Evolutionary conservation across 1,140 invertebrate species (phyloP).

Genomic region (Aphelenchoides fujianensis): DNA sequence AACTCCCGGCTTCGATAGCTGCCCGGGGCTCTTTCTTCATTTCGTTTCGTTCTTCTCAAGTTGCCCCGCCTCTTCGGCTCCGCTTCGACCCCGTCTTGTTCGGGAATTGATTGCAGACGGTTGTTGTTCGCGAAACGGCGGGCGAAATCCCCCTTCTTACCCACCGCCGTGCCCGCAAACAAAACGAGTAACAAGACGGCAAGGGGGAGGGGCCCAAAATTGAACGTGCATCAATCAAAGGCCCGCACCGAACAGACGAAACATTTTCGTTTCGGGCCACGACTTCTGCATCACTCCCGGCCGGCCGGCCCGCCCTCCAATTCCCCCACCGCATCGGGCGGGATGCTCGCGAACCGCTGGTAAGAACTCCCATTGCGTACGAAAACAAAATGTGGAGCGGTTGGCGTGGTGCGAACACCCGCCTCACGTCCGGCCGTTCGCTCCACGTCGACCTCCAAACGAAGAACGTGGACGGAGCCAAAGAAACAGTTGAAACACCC

Average conservation of each 20-base stretch:
- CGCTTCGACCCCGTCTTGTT: not conserved
- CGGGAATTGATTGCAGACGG: not conserved
- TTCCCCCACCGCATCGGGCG: too few relatives aligned
- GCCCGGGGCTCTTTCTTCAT: not conserved
- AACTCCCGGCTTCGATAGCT: not conserved
- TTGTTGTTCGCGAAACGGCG: not conserved
- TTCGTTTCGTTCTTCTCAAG: too few relatives aligned
- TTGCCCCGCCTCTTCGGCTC: too few relatives aligned
- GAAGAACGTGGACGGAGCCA: too few relatives aligned
- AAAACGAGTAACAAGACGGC: not conserved
- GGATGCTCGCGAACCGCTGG: too few relatives aligned
- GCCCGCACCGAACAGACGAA: not conserved
- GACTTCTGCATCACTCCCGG: not conserved
- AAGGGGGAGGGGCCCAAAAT: too few relatives aligned
- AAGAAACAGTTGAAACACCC: too few relatives aligned
- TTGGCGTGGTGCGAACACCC: not conserved
- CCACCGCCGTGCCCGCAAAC: not conserved
- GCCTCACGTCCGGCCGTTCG: too few relatives aligned
- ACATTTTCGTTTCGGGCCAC: not conserved
- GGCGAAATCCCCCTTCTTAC: not conserved
- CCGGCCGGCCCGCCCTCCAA: too few relatives aligned
- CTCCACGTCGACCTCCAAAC: too few relatives aligned
- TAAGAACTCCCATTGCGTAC: not conserved
- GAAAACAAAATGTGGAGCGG: slow-evolving; percentile 1
- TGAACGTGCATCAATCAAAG: not conserved